A percentile compares a stretch with the other conserved stretches of the same genome.
These are phyloP conservation scores for Chiloscyllium punctatum DNA, from an alignment of 2,797 vertebrate species.

Conservation along the genomic window DNA sequence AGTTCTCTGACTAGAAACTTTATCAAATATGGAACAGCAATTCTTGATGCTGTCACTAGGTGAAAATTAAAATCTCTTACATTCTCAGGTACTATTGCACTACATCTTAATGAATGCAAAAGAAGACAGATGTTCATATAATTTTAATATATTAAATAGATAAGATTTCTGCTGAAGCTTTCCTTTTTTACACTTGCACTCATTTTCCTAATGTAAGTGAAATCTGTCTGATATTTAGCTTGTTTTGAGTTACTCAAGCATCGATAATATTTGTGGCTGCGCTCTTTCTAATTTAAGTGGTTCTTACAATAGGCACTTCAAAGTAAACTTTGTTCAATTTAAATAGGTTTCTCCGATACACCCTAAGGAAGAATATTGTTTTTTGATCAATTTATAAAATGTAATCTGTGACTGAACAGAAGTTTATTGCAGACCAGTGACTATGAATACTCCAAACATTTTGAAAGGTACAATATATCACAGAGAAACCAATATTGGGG, in stretches of 20 bases:
- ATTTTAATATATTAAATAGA: neutral
- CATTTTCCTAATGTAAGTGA: neutral
- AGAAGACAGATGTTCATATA: neutral
- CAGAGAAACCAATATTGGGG: neutral
- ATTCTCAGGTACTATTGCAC: neutral
- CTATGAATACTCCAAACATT: neutral
- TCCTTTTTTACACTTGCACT: neutral
- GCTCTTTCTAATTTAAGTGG: neutral
- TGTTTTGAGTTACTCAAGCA: neutral
- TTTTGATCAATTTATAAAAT: constrained; percentile 18
- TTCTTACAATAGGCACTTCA: neutral
- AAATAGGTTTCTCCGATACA: constrained; percentile 11
- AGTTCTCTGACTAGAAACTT: neutral
- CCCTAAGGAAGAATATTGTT: neutral
- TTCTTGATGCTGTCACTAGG: neutral
- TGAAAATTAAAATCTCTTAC: neutral
- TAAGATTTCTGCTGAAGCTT: too few relatives aligned
- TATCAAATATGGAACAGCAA: neutral
- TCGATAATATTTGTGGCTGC: neutral
- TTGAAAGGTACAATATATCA: constrained; percentile 18
- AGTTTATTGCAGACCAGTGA: neutral
- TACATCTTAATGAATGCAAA: neutral
- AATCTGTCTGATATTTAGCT: neutral
- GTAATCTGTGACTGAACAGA: neutral
- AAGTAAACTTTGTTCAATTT: constrained; percentile 8